Evolutionary conservation across 2,113 vertebrate genomes (phyloP).

Genomic region (Sorex araneus): DNA sequence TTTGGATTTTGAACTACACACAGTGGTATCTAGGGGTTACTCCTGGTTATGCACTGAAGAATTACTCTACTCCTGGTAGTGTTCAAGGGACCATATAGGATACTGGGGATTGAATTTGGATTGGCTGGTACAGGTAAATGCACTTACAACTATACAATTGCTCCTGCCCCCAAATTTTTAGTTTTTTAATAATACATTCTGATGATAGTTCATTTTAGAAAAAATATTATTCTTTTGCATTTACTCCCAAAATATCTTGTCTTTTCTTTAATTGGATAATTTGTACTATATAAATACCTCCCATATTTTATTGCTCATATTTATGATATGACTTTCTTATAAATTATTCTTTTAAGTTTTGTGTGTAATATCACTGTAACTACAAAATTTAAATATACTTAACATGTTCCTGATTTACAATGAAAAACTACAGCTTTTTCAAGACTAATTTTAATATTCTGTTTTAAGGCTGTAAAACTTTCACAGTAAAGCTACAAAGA

Average conservation of each 20-base stretch:
- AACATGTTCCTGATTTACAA: conserved; percentile 38
- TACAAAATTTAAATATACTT: neutral
- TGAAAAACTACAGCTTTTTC: conserved; percentile 4
- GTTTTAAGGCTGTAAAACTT: conserved; percentile 67
- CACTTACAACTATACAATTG: too few relatives aligned
- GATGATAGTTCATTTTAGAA: neutral
- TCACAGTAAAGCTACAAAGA: conserved; percentile 55
- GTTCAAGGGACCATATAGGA: too few relatives aligned
- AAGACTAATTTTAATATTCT: conserved; percentile 72
- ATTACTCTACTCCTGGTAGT: too few relatives aligned
- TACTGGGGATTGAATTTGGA: too few relatives aligned
- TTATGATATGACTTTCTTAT: conserved; percentile 16
- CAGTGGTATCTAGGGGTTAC: too few relatives aligned
- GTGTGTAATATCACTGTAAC: neutral
- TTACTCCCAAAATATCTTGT: neutral
- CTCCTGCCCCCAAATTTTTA: too few relatives aligned
- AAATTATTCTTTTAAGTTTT: conserved; percentile 36
- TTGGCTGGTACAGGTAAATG: too few relatives aligned
- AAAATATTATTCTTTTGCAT: neutral
- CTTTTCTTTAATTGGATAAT: neutral
- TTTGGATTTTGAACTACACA: too few relatives aligned
- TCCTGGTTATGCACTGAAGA: too few relatives aligned
- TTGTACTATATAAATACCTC: neutral
- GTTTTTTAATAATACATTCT: neutral
- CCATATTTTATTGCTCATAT: neutral